Conservation (phyloP, 2,888 invertebrate genomes). For the Arctia plantaginis region DNA sequence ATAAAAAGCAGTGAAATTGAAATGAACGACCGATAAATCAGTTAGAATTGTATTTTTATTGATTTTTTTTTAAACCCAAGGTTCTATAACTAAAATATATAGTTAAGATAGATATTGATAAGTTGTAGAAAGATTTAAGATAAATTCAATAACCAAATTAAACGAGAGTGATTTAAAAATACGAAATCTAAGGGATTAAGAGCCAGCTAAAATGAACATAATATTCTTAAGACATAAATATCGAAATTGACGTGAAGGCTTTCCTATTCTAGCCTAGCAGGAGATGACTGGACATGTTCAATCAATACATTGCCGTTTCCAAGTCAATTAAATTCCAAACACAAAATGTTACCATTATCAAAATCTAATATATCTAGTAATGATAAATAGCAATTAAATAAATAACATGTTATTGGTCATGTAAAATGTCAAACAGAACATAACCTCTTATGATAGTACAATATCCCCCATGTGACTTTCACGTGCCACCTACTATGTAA, state of each 20-base stretch:
- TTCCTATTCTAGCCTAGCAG: not conserved
- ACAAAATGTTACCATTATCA: no score
- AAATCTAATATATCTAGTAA: not conserved
- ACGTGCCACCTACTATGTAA: slow-evolving; percentile 44
- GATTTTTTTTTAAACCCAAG: not conserved
- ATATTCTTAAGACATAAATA: not conserved
- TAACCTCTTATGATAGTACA: slow-evolving; percentile 36
- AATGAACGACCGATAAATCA: not conserved
- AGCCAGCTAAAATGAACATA: not conserved
- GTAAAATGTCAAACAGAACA: slow-evolving; percentile 16
- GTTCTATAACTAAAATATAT: not conserved
- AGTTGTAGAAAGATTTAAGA: not conserved
- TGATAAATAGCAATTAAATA: slow-evolving; percentile 22
- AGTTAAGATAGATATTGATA: no score
- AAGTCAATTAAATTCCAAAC: not conserved
- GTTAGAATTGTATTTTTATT: not conserved
- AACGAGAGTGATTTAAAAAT: not conserved
- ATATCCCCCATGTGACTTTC: slow-evolving; percentile 51
- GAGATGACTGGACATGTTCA: not conserved
- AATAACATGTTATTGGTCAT: slow-evolving; percentile 23
- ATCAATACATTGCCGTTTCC: not conserved
- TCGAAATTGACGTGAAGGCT: not conserved
- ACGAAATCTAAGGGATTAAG: not conserved
- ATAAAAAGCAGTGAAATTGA: not conserved
- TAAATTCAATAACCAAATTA: not conserved